Percentiles rank a stretch among this genome's conserved stretches.
Evolutionary conservation across 2,113 vertebrate species (phyloP).

Genomic region (crab-eating macaque (Macaca fascicularis)): T2T-MFA8v1.1 NC_088375.1:200586501-200587000

Average conservation of each 20-base stretch:
- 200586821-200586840: background rate
- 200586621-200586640: background rate
- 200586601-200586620: background rate
- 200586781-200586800: background rate
- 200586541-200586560: background rate
- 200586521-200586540: background rate
- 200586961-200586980: too few relatives aligned
- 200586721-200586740: background rate
- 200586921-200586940: accelerated
- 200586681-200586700: background rate
- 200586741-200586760: background rate
- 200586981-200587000: accelerated
- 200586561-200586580: background rate
- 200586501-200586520: background rate
- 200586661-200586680: background rate
- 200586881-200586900: background rate
- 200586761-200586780: background rate
- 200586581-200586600: background rate
- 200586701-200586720: background rate
- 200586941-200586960: background rate
- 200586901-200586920: background rate
- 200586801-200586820: background rate
- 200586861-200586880: background rate
- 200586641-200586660: background rate
- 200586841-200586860: background rate